A percentile compares a stretch with the other conserved stretches of the same genome.
Conservation (phyloP, 2,113 vertebrate species). For the Coreoperca whiteheadi region DNA sequence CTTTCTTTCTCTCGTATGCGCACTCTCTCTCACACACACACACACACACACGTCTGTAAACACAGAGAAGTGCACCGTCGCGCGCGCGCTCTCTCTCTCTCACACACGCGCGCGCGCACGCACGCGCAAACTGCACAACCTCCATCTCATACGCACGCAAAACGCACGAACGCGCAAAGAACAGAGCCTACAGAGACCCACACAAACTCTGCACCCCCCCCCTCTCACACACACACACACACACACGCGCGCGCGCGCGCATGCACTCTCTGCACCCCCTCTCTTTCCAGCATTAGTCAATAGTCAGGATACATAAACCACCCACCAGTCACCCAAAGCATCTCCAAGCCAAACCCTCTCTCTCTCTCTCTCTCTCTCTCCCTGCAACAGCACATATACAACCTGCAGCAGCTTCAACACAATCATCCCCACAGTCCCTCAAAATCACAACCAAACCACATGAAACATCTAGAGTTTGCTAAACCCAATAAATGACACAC, state of each 20-base stretch:
- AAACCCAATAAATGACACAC: neutral
- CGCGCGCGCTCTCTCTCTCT: neutral
- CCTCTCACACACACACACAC: neutral
- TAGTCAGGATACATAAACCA: slow-evolving; percentile 71
- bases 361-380: neutral
- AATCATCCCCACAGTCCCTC: neutral
- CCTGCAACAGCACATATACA: slow-evolving; percentile 9
- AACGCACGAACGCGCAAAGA: slow-evolving; percentile 35
- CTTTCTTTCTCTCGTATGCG: neutral
- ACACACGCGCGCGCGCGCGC: neutral
- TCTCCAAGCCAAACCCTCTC: slow-evolving; percentile 26
- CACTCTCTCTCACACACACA: neutral
- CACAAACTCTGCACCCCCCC: slow-evolving; percentile 60
- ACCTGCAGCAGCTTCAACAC: slow-evolving; percentile 6
- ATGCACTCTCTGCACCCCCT: slow-evolving; percentile 51
- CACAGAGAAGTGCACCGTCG: neutral
- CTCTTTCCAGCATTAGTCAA: slow-evolving; percentile 72
- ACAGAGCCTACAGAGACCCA: slow-evolving; percentile 43
- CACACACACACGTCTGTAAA: neutral
- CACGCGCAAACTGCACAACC: slow-evolving; percentile 17
- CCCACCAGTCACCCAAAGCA: slow-evolving; percentile 67
- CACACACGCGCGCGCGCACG: neutral
- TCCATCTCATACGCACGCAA: slow-evolving; percentile 23
- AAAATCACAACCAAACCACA: neutral
- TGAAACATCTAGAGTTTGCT: neutral